These are phyloP conservation scores for Pipistrellus nathusii DNA, from an alignment of 2,797 vertebrate genomes.

Conservation along the genomic window DNA sequence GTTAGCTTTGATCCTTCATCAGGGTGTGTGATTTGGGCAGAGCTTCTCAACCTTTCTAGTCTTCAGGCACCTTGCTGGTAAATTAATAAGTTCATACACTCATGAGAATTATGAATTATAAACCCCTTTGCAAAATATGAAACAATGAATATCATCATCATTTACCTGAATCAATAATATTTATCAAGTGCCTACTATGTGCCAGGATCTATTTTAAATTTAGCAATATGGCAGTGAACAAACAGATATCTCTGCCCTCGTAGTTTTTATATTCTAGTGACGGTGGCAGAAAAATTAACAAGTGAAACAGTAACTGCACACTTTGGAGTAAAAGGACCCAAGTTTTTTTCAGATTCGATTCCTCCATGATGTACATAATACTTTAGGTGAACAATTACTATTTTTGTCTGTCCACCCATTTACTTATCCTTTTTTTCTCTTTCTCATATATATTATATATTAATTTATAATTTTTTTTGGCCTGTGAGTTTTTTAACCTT, in stretches of 20 bases:
- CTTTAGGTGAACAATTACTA: background rate
- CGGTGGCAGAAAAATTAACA: background rate
- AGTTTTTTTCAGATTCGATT: background rate
- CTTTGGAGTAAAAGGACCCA: background rate
- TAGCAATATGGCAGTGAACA: background rate
- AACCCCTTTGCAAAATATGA: background rate
- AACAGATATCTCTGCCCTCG: background rate
- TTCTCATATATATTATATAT: background rate
- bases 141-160: background rate
- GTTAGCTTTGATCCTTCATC: accelerated
- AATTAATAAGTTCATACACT: background rate
- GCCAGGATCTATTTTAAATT: background rate
- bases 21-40: background rate
- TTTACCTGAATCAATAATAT: background rate
- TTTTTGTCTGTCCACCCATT: background rate
- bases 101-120: background rate
- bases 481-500: conserved; percentile 16
- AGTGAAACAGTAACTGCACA: background rate
- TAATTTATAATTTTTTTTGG: background rate
- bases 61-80: background rate
- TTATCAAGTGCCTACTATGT: background rate
- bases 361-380: background rate
- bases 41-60: background rate
- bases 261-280: conserved; percentile 22
- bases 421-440: background rate